A percentile compares a stretch with the other conserved stretches of the same genome.
Evolutionary conservation across 2,888 invertebrate species (phyloP).

Genomic region (Notocelia uddmanniana): DNA sequence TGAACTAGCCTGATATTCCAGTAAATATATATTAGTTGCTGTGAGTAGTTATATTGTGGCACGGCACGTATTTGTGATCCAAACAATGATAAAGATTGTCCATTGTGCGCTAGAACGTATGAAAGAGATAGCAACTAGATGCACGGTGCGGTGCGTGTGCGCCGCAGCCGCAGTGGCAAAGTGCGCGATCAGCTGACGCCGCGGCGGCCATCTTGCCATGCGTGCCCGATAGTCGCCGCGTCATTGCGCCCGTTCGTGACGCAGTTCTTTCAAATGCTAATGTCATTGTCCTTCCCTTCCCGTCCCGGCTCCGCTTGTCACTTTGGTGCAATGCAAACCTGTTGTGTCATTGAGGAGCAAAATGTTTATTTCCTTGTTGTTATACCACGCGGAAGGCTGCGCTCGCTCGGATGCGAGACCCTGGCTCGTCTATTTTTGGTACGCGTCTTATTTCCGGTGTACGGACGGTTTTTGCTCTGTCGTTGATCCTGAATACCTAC

Average conservation of each 20-base stretch:
- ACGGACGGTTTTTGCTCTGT: conserved; percentile 12
- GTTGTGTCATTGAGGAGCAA: conserved; percentile 44
- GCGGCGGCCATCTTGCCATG: conserved; percentile 82
- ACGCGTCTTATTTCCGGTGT: conserved; percentile 65
- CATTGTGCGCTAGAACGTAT: conserved; percentile 67
- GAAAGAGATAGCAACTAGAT: conserved; percentile 74
- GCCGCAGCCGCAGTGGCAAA: conserved; percentile 51
- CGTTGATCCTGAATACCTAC: not conserved
- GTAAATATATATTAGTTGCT: not conserved
- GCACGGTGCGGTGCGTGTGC: conserved; percentile 73
- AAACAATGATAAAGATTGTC: conserved; percentile 69
- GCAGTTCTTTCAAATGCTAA: conserved; percentile 74
- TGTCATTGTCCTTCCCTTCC: conserved; percentile 81
- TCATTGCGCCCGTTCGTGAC: conserved; percentile 78
- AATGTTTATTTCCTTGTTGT: conserved; percentile 62
- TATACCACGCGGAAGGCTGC: conserved; percentile 70
- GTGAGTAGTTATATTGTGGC: conserved; percentile 15
- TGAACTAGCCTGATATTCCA: not conserved
- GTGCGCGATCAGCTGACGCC: conserved; percentile 78
- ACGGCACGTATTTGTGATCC: conserved; percentile 63
- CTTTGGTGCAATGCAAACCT: conserved; percentile 60
- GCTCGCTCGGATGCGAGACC: conserved; percentile 62
- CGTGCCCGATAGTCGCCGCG: conserved; percentile 76
- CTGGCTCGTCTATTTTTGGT: conserved; percentile 80
- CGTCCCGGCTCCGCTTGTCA: conserved; percentile 56